Percentiles rank a stretch among this genome's conserved stretches.
Conservation (phyloP, 2,797 vertebrate species). For the Scarus forsteni region DNA sequence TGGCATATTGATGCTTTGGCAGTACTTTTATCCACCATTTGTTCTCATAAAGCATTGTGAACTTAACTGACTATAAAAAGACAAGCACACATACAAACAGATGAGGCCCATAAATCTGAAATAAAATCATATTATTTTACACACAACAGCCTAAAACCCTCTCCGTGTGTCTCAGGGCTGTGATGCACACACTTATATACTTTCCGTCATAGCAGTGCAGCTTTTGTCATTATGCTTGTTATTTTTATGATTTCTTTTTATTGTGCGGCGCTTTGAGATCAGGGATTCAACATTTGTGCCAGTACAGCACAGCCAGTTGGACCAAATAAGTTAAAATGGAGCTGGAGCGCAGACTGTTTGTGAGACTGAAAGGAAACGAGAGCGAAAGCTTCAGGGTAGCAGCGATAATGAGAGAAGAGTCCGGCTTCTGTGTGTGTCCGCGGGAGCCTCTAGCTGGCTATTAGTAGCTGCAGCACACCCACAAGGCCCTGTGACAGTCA, state of each 20-base stretch:
- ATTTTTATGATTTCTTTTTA: conserved; percentile 31
- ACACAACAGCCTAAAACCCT: background rate
- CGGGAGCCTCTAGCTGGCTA: conserved; percentile 77
- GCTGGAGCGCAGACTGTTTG: conserved; percentile 37
- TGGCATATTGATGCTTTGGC: conserved; percentile 21
- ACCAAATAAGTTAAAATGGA: conserved; percentile 25
- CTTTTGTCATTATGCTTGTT: background rate
- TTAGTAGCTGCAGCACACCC: conserved; percentile 70
- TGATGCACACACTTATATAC: too few relatives aligned
- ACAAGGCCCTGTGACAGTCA: conserved; percentile 88
- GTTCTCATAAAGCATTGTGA: conserved; percentile 11
- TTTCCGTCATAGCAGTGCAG: background rate
- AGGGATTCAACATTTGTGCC: conserved; percentile 11
- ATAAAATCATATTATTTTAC: background rate
- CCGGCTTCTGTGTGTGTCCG: conserved; percentile 73
- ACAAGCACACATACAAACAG: background rate
- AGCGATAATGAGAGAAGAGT: conserved; percentile 76
- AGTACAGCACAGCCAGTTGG: conserved; percentile 21
- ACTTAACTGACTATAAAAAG: background rate
- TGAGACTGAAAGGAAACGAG: conserved; percentile 51
- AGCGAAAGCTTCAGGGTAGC: conserved; percentile 54
- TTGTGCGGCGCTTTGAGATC: conserved; percentile 17
- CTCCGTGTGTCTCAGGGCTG: background rate
- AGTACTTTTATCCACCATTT: conserved; percentile 8
- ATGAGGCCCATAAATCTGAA: background rate